Percentiles rank a stretch among this genome's conserved stretches.
Conservation (phyloP, 2,797 vertebrate species). For the Falco cherrug region DNA sequence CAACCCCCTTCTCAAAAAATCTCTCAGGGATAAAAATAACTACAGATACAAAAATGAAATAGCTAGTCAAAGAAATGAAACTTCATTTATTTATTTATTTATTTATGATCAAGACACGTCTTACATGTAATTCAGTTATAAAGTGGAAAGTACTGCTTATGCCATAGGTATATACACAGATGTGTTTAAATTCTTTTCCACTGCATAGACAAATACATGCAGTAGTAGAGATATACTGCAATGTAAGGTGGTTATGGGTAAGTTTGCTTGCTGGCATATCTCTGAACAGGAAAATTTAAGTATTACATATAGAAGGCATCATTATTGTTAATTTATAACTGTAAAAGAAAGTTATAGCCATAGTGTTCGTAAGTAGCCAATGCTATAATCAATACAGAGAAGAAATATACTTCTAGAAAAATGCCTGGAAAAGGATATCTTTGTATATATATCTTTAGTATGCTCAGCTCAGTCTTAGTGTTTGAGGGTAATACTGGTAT, state of each 20-base stretch:
- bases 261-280: background rate
- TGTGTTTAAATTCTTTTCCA: background rate
- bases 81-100: background rate
- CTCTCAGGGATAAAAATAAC: background rate
- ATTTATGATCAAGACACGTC: background rate
- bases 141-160: background rate
- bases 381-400: background rate
- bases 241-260: background rate
- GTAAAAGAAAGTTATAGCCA: background rate
- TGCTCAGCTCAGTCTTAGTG: background rate
- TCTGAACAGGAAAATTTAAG: background rate
- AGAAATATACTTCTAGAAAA: background rate
- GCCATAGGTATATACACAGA: background rate
- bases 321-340: background rate
- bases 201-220: background rate
- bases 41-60: background rate
- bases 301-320: background rate
- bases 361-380: background rate
- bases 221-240: background rate
- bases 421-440: background rate
- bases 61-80: background rate
- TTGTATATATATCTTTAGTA: background rate
- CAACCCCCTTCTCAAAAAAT: background rate
- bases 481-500: background rate
- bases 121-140: background rate